These are phyloP conservation scores for Cataglyphis cursor DNA, from an alignment of 2,888 invertebrate species.

Conservation along the genomic window DNA sequence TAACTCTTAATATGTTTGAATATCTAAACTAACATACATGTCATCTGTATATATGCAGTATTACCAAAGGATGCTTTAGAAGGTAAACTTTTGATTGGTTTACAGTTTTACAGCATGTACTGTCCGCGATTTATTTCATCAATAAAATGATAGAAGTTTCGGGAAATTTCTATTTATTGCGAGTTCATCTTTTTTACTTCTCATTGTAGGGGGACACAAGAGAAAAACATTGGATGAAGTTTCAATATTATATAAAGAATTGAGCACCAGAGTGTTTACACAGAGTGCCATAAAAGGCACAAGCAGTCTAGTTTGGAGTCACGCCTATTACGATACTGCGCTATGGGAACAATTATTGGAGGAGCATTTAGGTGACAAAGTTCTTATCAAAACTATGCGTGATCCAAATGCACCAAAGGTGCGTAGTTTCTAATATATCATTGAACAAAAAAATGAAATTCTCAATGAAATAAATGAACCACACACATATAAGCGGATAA, in stretches of 20 bases:
- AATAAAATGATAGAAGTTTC: not conserved
- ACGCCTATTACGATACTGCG: slow-evolving; percentile 95
- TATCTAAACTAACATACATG: slow-evolving; percentile 19
- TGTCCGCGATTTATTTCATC: not conserved
- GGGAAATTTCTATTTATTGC: not conserved
- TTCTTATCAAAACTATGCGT: slow-evolving; percentile 89
- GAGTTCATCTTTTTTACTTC: slow-evolving; percentile 5
- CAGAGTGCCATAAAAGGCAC: slow-evolving; percentile 91
- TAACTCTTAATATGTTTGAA: slow-evolving; percentile 1
- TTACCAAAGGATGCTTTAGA: slow-evolving; percentile 55
- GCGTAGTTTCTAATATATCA: slow-evolving; percentile 32
- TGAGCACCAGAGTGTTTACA: slow-evolving; percentile 90
- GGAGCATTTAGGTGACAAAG: slow-evolving; percentile 89
- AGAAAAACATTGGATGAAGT: slow-evolving; percentile 89
- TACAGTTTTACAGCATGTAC: not conserved
- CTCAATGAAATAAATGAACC: not conserved
- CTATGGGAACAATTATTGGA: slow-evolving; percentile 93
- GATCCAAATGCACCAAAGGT: slow-evolving; percentile 89
- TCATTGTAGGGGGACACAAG: slow-evolving; percentile 87
- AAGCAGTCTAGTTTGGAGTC: slow-evolving; percentile 93
- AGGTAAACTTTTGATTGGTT: slow-evolving; percentile 48
- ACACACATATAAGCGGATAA: not conserved
- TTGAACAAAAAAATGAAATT: not conserved
- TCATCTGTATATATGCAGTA: slow-evolving; percentile 40
- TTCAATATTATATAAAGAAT: slow-evolving; percentile 88